Base-by-base conservation (phyloP, 1,140 invertebrate species). In the Agrilus planipennis region DNA sequence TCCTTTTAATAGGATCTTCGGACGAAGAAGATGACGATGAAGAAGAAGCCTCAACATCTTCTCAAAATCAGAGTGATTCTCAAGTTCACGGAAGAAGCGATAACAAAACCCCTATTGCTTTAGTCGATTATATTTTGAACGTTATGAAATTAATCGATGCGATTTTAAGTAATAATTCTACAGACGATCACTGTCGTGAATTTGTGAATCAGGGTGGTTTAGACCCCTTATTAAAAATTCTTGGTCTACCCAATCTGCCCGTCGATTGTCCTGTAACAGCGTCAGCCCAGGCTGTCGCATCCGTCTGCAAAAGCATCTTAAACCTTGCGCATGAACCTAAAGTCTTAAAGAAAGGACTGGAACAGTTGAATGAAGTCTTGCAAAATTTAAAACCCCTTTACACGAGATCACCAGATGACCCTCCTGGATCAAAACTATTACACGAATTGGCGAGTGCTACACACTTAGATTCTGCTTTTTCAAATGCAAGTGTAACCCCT, bases 141-240 rank as follows among this genome's bases (percentile, higher is more conserved):
- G 83, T 88, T 49, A 91, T 89, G 81, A 89, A 90, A 62, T 91
- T 91, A 65, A 79, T 91, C 10, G 88, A 92, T 54, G 85, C 88
- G 0, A 90, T 91, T 49, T 65, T 91, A 1, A 89, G 83, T 55
- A 91, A 91, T 57, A 90, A 90, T 60, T 85, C 86, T 0, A 91
- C 88, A 1, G 88, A 90, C 53, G 88, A 92, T 63, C 88, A 92
- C 58, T 90, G 87, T 54, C 70, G 81, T 23, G 88, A 91, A 57
- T 92, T 92, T 67, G 82, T 91, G 0, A 63, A 68, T 1, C 82
- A 89, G 54, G 79, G 80, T 25, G 88, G 88, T 1, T 61, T 91
- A 0, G 72, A 73, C 9, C 84, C 85, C 1, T 59, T 92, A 6
- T 64, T 92, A 38, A 74, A 76, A 17, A 79, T 92, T 45, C 60